These are phyloP conservation scores for Centruroides sculpturatus DNA, from an alignment of 1,140 invertebrate genomes.

Conservation along the genomic window DNA sequence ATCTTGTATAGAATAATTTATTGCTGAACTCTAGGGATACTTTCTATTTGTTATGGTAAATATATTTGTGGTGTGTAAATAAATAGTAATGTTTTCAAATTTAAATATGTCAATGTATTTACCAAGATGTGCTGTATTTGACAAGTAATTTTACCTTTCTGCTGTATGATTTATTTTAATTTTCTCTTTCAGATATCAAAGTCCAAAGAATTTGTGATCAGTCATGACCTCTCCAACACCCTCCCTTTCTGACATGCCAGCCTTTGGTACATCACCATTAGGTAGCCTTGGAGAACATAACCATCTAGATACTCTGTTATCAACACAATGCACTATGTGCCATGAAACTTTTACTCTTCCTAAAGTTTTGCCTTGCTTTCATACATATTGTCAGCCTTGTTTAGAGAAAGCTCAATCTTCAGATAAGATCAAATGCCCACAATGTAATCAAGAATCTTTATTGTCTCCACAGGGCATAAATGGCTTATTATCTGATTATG, in stretches of 20 bases:
- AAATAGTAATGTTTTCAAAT: no score
- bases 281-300: neutral
- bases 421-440: slow-evolving; percentile 64
- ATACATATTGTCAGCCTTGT: slow-evolving; percentile 64
- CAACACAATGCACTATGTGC: slow-evolving; percentile 61
- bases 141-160: no score
- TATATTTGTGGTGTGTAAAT: no score
- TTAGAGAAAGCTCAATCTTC: slow-evolving; percentile 41
- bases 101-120: no score
- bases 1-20: no score
- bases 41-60: no score
- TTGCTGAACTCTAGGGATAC: no score
- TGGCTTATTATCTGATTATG: slow-evolving; percentile 50
- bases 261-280: neutral
- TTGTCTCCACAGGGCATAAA: slow-evolving; percentile 36
- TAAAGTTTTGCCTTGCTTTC: slow-evolving; percentile 62
- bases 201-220: slow-evolving; percentile 29
- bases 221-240: slow-evolving; percentile 70
- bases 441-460: slow-evolving; percentile 56
- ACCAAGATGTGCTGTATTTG: no score
- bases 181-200: no score
- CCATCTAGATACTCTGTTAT: slow-evolving; percentile 14
- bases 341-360: slow-evolving; percentile 54
- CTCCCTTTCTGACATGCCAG: slow-evolving; percentile 41
- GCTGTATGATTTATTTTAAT: no score